Conservation (phyloP, 1,140 invertebrate genomes). For the Spodoptera frugiperda region DNA sequence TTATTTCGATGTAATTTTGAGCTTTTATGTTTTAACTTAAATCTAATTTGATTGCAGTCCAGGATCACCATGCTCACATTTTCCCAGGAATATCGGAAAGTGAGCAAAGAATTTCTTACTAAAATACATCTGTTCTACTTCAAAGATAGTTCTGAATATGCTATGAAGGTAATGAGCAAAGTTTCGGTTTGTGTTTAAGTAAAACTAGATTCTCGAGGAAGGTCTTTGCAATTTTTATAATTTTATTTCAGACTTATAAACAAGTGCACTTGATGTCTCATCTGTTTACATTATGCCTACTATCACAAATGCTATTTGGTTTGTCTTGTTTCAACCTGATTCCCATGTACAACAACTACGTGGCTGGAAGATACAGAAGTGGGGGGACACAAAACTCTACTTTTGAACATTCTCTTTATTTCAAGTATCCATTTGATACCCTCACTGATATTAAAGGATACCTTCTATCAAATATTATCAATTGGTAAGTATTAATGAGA, state of each 20-base stretch:
- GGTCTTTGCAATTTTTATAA: too few species aligned
- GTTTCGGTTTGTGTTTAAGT: too few species aligned
- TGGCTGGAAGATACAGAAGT: conserved; percentile 27
- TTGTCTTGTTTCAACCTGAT: conserved; percentile 24
- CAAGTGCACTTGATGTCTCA: conserved; percentile 39
- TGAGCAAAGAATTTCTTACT: conserved; percentile 48
- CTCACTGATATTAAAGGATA: not conserved
- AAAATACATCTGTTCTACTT: conserved; percentile 55
- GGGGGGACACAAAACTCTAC: conserved; percentile 27
- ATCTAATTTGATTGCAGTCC: conserved; percentile 40
- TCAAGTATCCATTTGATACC: not conserved
- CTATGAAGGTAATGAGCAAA: conserved; percentile 52
- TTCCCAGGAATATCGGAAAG: conserved; percentile 39
- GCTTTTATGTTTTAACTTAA: too few species aligned
- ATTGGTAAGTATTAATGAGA: not conserved
- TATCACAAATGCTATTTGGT: conserved; percentile 18
- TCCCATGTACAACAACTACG: conserved; percentile 46
- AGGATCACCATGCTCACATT: conserved; percentile 36
- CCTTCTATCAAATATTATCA: not conserved
- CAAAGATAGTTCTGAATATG: conserved; percentile 55
- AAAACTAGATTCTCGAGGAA: too few species aligned
- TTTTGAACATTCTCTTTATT: conserved; percentile 38
- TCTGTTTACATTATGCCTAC: conserved; percentile 26
- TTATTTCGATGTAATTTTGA: too few species aligned
- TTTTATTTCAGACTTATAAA: conserved; percentile 45